Percentiles rank a stretch among this genome's conserved stretches.
Evolutionary conservation across 2,113 vertebrate genomes (phyloP).

Genomic region (Myrmecobius fasciatus): DNA sequence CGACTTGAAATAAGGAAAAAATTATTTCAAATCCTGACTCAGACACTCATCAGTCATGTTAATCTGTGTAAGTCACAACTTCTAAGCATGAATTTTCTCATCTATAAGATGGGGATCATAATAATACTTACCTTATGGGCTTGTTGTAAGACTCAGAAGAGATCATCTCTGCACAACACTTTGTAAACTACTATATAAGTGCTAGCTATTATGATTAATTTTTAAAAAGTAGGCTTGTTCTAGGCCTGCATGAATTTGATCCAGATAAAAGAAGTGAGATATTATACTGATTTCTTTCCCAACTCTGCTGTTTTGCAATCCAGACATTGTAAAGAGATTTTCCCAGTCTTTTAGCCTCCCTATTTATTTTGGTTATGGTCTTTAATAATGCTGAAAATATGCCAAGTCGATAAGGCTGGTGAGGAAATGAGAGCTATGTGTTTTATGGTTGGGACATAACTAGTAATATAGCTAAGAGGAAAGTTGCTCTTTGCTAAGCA

Average conservation of each 20-base stretch:
- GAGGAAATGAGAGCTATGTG: conserved; percentile 76
- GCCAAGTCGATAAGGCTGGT: conserved; percentile 69
- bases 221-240: conserved; percentile 33
- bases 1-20: background rate
- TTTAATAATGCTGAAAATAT: conserved; percentile 80
- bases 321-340: conserved; percentile 71
- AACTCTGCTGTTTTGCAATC: conserved; percentile 63
- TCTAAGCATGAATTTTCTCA: background rate
- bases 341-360: conserved; percentile 62
- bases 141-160: background rate
- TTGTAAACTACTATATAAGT: background rate
- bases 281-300: background rate
- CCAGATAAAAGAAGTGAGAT: conserved; percentile 31
- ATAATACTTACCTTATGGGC: background rate
- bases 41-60: background rate
- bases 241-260: conserved; percentile 28
- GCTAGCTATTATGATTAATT: background rate
- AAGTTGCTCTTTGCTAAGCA: conserved; percentile 70
- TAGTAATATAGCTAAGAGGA: conserved; percentile 71
- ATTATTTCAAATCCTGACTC: background rate
- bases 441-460: conserved; percentile 77
- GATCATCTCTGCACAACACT: background rate
- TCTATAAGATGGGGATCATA: background rate
- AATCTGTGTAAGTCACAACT: background rate
- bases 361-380: conserved; percentile 76